These are phyloP conservation scores for Pagetopsis macropterus DNA, from an alignment of 2,797 vertebrate genomes.

Conservation along the genomic window DNA sequence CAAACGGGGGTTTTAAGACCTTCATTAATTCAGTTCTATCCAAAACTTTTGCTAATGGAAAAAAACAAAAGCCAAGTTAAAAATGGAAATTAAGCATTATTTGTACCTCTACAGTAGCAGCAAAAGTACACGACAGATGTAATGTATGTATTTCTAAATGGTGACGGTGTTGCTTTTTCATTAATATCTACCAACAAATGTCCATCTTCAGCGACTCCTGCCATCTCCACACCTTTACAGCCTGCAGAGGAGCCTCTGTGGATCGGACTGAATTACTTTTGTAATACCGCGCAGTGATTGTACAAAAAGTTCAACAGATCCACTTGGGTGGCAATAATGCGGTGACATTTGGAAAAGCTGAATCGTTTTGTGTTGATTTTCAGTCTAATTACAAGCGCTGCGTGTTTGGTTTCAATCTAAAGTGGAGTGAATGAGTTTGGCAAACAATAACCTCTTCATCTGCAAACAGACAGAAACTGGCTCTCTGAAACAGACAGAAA, in stretches of 20 bases:
- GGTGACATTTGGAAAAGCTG: slow-evolving; percentile 48
- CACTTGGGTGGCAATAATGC: slow-evolving; percentile 41
- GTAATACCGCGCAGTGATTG: slow-evolving; percentile 39
- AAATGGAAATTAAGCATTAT: no score
- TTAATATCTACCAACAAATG: not conserved
- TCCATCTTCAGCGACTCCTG: not conserved
- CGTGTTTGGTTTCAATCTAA: slow-evolving; percentile 36
- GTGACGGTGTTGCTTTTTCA: not conserved
- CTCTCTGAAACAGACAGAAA: slow-evolving; percentile 1
- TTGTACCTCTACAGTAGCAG: no score
- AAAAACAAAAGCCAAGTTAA: no score
- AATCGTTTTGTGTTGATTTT: slow-evolving; percentile 44
- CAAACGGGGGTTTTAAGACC: not conserved
- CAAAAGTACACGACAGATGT: not conserved
- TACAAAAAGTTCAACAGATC: slow-evolving; percentile 59
- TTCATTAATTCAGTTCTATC: not conserved
- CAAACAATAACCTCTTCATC: not conserved
- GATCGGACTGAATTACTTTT: slow-evolving; percentile 36
- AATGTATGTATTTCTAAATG: not conserved
- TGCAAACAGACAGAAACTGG: not conserved
- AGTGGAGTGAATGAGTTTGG: slow-evolving; percentile 19
- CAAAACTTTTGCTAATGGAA: no score
- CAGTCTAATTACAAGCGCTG: slow-evolving; percentile 40
- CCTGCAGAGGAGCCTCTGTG: slow-evolving; percentile 21
- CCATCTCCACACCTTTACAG: slow-evolving; percentile 3